phyloP scores from a whole-genome alignment of 2,888 invertebrate species.

The Hyposoter dolosus region DNA sequence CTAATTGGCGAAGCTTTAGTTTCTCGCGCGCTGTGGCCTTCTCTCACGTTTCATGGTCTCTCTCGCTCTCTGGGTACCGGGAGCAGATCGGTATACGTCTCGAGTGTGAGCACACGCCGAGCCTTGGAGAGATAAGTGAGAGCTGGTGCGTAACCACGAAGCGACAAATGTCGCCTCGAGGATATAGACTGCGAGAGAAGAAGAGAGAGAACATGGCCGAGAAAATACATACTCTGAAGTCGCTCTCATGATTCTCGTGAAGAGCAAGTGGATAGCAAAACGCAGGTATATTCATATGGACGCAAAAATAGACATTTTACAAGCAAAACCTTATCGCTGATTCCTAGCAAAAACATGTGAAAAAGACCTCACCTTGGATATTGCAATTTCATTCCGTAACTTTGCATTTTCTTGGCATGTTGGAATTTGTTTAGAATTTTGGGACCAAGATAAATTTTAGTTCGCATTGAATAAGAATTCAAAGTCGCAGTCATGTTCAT shows the following conservation, averaged over 20 bases:
- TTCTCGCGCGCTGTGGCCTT: conserved; percentile 38
- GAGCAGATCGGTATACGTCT: conserved; percentile 65
- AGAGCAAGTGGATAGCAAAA: conserved; percentile 26
- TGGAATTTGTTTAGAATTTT: background rate
- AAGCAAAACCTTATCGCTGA: background rate
- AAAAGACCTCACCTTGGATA: background rate
- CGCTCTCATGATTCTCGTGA: conserved; percentile 28
- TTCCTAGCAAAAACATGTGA: background rate
- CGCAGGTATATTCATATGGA: conserved; percentile 31
- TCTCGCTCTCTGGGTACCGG: conserved; percentile 61
- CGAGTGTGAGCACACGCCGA: conserved; percentile 59
- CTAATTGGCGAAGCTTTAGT: conserved; percentile 70
- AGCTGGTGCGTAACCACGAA: conserved; percentile 69
- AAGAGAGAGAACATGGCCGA: conserved; percentile 1
- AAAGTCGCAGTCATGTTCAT: background rate
- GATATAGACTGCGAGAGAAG: background rate
- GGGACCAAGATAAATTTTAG: background rate
- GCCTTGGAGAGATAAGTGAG: conserved; percentile 67
- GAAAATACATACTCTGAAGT: background rate
- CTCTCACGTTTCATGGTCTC: conserved; percentile 22
- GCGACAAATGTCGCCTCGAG: conserved; percentile 68
- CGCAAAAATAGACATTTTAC: background rate
- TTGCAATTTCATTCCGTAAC: background rate
- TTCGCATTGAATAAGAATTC: background rate
- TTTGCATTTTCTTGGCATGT: background rate